A percentile compares a stretch with the other conserved stretches of the same genome.
phyloP scores from a whole-genome alignment of 1,140 invertebrate genomes.

The Heliconius hermathena region DNA sequence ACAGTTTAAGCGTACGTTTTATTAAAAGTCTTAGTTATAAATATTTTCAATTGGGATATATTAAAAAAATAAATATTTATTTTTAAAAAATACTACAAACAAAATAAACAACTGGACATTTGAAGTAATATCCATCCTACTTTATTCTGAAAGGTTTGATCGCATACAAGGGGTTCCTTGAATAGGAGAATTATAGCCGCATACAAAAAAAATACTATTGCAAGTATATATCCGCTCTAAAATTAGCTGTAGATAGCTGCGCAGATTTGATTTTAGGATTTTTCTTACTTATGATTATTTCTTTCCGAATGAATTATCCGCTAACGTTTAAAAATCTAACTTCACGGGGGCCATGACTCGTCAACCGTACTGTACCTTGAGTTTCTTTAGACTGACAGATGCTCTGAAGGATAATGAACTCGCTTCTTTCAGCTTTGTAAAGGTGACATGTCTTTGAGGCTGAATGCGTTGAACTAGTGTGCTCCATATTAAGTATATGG shows the following conservation, averaged over 20 bases:
- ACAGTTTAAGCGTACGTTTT: too few relatives aligned
- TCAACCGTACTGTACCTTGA: too few relatives aligned
- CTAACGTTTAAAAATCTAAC: too few relatives aligned
- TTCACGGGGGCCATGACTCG: too few relatives aligned
- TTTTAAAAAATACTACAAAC: not conserved
- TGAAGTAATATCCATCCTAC: not conserved
- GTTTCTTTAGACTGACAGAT: slow-evolving; percentile 6
- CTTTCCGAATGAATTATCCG: too few relatives aligned
- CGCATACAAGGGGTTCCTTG: not conserved
- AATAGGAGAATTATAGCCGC: not conserved
- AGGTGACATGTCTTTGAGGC: slow-evolving; percentile 10
- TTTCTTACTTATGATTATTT: too few relatives aligned
- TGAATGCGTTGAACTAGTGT: slow-evolving; percentile 8
- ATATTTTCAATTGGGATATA: not conserved
- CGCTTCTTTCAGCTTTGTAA: slow-evolving; percentile 5
- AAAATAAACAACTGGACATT: not conserved
- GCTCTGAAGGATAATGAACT: not conserved
- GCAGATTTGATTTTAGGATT: too few relatives aligned
- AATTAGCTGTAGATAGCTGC: too few relatives aligned
- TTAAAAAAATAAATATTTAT: not conserved
- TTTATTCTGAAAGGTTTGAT: not conserved
- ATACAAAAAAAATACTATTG: not conserved
- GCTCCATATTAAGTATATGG: not conserved
- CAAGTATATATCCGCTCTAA: not conserved
- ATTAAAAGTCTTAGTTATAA: too few relatives aligned